Conservation (phyloP, 2,888 invertebrate species). For the Drosophila neotestacea region DNA sequence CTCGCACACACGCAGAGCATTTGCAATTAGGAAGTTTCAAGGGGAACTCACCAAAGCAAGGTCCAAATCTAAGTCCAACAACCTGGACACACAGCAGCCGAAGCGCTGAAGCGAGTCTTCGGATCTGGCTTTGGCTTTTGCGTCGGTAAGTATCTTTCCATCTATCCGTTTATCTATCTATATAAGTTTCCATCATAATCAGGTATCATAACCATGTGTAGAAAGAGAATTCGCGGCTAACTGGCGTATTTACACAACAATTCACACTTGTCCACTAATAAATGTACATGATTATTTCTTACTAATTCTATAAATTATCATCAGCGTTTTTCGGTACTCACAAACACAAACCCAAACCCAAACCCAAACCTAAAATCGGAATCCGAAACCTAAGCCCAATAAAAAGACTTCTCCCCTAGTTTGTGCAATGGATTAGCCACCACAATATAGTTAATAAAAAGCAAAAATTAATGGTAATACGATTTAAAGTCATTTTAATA, state of each 20-base stretch:
- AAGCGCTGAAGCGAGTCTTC: constrained; percentile 37
- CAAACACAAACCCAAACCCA: neutral
- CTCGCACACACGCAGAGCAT: neutral
- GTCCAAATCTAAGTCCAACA: constrained; percentile 31
- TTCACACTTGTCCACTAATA: constrained; percentile 75
- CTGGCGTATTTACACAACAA: constrained; percentile 59
- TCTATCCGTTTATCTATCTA: constrained; percentile 21
- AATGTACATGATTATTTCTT: constrained; percentile 79
- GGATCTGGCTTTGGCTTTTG: constrained; percentile 1
- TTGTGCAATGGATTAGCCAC: constrained; percentile 29
- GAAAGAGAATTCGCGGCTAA: constrained; percentile 62
- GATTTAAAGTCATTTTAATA: neutral
- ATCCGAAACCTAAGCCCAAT: constrained; percentile 3
- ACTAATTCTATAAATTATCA: constrained; percentile 78
- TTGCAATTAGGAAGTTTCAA: constrained; percentile 72
- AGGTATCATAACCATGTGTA: constrained; percentile 23
- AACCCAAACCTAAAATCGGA: constrained; percentile 13
- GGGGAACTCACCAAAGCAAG: constrained; percentile 49
- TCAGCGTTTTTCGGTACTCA: constrained; percentile 39
- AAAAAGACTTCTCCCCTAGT: constrained; percentile 3
- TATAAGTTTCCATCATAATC: constrained; percentile 29
- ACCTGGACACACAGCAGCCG: constrained; percentile 29
- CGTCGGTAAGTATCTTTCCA: constrained; percentile 2
- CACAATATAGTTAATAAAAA: constrained; percentile 3
- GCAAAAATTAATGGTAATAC: neutral